Conservation (phyloP, 2,113 vertebrate species). For the Lonchura striata region DNA sequence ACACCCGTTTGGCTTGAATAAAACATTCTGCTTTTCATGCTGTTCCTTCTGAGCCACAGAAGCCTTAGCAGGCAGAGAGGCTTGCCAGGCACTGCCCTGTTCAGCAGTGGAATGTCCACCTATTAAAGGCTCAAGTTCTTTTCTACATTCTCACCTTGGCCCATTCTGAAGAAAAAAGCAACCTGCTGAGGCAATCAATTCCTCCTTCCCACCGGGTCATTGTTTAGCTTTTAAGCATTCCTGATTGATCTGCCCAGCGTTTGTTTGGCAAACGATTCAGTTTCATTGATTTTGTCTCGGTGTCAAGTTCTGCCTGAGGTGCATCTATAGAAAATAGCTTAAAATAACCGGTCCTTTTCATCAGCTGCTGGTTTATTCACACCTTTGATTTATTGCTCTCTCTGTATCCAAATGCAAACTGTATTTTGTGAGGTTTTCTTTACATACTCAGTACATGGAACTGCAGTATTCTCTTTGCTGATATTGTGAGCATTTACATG, state of each 20-base stretch:
- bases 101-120: not conserved
- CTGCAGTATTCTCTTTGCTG: not conserved
- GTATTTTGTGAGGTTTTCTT: not conserved
- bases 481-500: not conserved
- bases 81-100: not conserved
- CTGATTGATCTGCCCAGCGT: not conserved
- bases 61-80: not conserved
- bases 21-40: not conserved
- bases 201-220: not conserved
- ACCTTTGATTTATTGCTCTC: not conserved
- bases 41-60: not conserved
- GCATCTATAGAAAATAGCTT: constrained; percentile 7
- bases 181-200: not conserved
- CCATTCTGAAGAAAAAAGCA: not conserved
- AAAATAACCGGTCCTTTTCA: not conserved
- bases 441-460: not conserved
- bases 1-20: not conserved
- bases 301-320: constrained; percentile 23
- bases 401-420: not conserved
- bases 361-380: constrained; percentile 29
- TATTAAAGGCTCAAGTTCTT: not conserved
- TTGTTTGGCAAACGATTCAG: not conserved
- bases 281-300: constrained; percentile 16
- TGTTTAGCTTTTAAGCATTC: constrained; percentile 1
- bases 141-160: not conserved